A percentile compares a stretch with the other conserved stretches of the same genome.
phyloP scores from a whole-genome alignment of 2,797 vertebrate genomes.

The Ceyx erithaca region DNA sequence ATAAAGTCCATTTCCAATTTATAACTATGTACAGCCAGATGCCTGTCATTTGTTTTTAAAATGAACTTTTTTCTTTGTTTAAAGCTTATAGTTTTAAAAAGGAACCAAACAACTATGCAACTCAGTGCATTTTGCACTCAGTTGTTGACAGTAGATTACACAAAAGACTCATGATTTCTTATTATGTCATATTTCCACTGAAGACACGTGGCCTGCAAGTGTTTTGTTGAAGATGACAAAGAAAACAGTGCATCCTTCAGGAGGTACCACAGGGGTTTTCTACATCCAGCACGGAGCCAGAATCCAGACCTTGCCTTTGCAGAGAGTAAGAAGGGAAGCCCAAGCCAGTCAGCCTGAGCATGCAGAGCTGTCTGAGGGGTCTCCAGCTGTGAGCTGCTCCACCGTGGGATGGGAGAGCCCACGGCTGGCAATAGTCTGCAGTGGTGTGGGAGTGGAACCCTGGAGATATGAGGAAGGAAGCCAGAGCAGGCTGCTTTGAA shows the following conservation, averaged over 20 bases:
- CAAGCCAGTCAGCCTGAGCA: fast-evolving
- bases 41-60: background rate
- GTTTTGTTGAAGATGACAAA: background rate
- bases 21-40: background rate
- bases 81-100: background rate
- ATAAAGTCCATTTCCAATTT: background rate
- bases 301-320: background rate
- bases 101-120: too few relatives aligned
- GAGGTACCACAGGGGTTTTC: background rate
- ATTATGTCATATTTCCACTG: background rate
- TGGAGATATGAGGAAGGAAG: background rate
- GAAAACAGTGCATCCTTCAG: fast-evolving
- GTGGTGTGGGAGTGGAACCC: background rate
- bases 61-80: background rate
- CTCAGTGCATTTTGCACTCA: background rate
- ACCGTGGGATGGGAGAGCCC: background rate
- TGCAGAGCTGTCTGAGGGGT: fast-evolving
- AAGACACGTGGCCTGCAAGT: background rate
- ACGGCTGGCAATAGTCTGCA: fast-evolving
- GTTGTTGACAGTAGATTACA: background rate
- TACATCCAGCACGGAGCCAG: background rate
- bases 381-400: background rate
- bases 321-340: background rate
- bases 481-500: background rate
- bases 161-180: background rate